These are phyloP conservation scores for Corapipo altera DNA, from an alignment of 2,113 vertebrate species.

Conservation along the genomic window DNA sequence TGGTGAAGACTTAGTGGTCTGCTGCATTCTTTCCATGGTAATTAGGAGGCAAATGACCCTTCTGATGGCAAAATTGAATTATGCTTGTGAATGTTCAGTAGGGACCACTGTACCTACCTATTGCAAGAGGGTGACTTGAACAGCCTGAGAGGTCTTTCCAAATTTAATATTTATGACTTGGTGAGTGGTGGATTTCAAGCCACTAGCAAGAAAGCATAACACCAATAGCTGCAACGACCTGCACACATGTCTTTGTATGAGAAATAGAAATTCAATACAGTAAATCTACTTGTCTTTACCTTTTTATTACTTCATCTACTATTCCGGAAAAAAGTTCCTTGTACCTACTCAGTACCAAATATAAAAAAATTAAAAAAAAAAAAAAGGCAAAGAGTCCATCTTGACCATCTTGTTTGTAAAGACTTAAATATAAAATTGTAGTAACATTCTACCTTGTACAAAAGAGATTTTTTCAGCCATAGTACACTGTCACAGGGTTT, in stretches of 20 bases:
- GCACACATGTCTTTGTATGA: not conserved
- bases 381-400: not conserved
- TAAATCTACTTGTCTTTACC: not conserved
- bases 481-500: not conserved
- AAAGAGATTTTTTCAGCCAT: not conserved
- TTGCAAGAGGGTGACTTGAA: not conserved
- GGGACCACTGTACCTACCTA: not conserved
- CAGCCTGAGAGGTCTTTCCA: not conserved
- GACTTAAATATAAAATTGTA: not conserved
- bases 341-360: not conserved
- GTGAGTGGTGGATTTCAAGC: not conserved
- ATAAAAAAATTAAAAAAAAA: not conserved
- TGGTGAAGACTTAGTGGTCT: not conserved
- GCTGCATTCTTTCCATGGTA: not conserved
- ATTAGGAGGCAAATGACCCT: slow-evolving; percentile 3
- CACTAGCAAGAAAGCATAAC: not conserved
- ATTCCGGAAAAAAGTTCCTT: not conserved
- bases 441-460: not conserved
- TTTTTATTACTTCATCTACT: not conserved
- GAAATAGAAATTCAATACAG: not conserved
- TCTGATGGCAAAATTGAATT: not conserved
- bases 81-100: not conserved
- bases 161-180: not conserved
- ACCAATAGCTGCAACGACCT: not conserved
- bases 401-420: not conserved